Evolutionary conservation across 2,113 vertebrate species (phyloP).

Genomic region (Crotophaga sulcirostris): DNA sequence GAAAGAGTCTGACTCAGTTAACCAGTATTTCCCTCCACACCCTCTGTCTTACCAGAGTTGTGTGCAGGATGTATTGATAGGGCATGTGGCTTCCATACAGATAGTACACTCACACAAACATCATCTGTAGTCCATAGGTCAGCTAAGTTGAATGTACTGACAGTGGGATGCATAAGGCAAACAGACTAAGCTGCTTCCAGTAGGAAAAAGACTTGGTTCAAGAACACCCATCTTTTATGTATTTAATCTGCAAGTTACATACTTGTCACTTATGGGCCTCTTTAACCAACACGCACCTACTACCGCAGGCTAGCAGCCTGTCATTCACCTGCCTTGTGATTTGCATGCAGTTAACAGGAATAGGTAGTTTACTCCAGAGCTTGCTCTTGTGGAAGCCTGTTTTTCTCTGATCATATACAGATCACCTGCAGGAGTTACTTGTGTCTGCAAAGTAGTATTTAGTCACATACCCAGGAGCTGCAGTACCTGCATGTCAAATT

Average conservation of each 20-base stretch:
- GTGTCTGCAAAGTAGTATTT: neutral
- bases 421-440: neutral
- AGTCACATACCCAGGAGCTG: neutral
- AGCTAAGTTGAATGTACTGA: neutral
- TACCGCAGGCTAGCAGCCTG: neutral
- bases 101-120: neutral
- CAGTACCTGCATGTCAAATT: neutral
- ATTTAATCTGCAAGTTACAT: neutral
- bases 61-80: neutral
- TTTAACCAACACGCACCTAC: neutral
- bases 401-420: neutral
- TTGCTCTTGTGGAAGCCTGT: neutral
- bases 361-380: neutral
- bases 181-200: neutral
- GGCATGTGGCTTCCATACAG: neutral
- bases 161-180: neutral
- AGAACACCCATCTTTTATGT: neutral
- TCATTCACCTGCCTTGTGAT: neutral
- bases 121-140: neutral
- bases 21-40: neutral
- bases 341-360: neutral
- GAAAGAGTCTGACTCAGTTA: neutral
- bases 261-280: fast-evolving
- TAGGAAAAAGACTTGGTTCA: neutral
- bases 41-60: neutral